Base-by-base conservation (phyloP, 1,140 invertebrate species). In the Apocrypta bakeri region DNA sequence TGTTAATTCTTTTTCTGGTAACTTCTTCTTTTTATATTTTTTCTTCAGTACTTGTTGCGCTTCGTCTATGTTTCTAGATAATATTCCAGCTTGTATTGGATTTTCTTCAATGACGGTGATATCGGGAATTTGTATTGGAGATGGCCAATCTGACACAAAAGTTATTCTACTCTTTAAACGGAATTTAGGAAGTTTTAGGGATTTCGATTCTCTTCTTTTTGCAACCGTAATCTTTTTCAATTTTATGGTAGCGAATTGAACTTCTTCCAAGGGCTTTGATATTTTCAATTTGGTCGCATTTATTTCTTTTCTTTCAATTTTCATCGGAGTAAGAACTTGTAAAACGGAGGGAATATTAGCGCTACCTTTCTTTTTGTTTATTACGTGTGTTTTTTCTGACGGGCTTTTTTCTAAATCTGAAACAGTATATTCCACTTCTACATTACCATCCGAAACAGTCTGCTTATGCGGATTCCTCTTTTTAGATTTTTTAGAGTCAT, bases 41-140 rank as follows among this genome's bases (percentile, higher is more conserved):
- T 92, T 94, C 89, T 94, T 95, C 6, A 93, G 82, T n/a, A 95
- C 84, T 89, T 94, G 93, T 63, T 93, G 86, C 2, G 95, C 95
- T 91, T 96, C 95, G 89, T 94, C 93, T 0, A 94, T 90, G 90
- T 95, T 96, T 90, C 95, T 92, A 0, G 95, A 95, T 25, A 96
- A 84, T 82, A 94, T 93, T 33, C 95, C 95, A 87, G 92, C 92
- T 89, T 95, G 92, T 25, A 92, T 91, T 82, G 91, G 90, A 86
- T 94, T 92, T 85, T 94, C 92, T 86, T 93, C 92, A 1, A 95
- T 80, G 71, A 88, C 86, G 21, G 90, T 92, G 24, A 94, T 90
- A 24, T 89, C 79, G 2, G 93, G 93, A 82, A 90, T 91, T 48
- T 92, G 87, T 83, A 93, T 87, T 84, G 90, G 84, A 81, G 94